Evolutionary conservation across 2,113 vertebrate species (phyloP).

Genomic region (Bombycilla garrulus): DNA sequence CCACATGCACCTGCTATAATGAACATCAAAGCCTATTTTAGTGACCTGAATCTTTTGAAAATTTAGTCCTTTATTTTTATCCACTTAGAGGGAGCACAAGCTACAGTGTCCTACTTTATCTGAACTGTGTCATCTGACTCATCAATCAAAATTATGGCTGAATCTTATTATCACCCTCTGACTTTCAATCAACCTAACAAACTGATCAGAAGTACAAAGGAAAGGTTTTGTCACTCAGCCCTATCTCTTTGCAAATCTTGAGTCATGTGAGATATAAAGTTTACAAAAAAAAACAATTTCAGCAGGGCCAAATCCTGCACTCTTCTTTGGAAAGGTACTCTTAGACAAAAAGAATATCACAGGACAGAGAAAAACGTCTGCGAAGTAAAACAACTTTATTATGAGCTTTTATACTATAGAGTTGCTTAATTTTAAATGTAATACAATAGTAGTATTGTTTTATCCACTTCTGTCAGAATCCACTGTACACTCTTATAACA

Average conservation of each 20-base stretch:
- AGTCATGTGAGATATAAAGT: neutral
- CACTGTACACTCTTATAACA: neutral
- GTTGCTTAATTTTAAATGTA: neutral
- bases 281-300: neutral
- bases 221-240: neutral
- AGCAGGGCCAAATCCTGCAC: neutral
- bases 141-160: slow-evolving; percentile 50
- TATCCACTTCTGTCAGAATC: neutral
- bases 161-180: slow-evolving; percentile 38
- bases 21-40: slow-evolving; percentile 45
- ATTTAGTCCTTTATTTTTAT: slow-evolving; percentile 66
- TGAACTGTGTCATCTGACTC: slow-evolving; percentile 49
- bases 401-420: neutral
- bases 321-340: neutral
- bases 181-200: slow-evolving; percentile 47
- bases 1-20: slow-evolving; percentile 31
- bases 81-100: slow-evolving; percentile 14
- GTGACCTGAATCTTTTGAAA: slow-evolving; percentile 57
- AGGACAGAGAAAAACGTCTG: neutral
- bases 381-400: neutral
- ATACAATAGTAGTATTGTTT: neutral
- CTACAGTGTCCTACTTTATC: slow-evolving; percentile 56
- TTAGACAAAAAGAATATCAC: neutral
- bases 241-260: neutral
- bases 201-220: neutral